phyloP scores from a whole-genome alignment of 1,140 invertebrate genomes.

The Rhynchophorus ferrugineus region DNA sequence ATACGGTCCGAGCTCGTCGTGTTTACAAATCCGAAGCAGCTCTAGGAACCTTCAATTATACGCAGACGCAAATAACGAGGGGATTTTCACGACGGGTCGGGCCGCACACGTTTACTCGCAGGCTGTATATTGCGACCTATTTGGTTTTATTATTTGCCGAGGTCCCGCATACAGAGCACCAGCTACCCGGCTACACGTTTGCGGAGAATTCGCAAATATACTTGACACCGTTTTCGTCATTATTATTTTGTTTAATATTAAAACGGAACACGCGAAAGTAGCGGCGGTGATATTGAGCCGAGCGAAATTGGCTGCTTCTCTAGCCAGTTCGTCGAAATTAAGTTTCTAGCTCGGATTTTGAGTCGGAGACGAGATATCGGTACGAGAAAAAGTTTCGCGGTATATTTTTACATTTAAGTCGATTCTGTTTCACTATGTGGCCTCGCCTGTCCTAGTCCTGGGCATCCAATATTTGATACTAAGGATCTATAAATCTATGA shows the following conservation, averaged over 20 bases:
- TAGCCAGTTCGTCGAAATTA: slow-evolving; percentile 12
- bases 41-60: slow-evolving; percentile 21
- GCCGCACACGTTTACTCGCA: slow-evolving; percentile 15
- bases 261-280: slow-evolving; percentile 9
- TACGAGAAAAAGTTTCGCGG: no score
- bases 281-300: slow-evolving; percentile 7
- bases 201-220: slow-evolving; percentile 19
- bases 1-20: slow-evolving; percentile 14
- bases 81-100: slow-evolving; percentile 12
- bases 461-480: no score
- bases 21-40: slow-evolving; percentile 15
- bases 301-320: slow-evolving; percentile 6
- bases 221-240: slow-evolving; percentile 24
- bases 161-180: slow-evolving; percentile 16
- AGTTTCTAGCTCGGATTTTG: no score
- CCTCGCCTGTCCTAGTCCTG: no score
- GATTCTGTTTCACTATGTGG: no score
- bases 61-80: slow-evolving; percentile 12
- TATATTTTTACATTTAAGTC: no score
- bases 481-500: no score
- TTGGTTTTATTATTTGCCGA: slow-evolving; percentile 24
- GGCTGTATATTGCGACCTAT: slow-evolving; percentile 22
- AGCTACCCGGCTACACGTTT: slow-evolving; percentile 14
- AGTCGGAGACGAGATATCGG: no score
- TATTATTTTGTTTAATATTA: slow-evolving; percentile 21